These are phyloP conservation scores for Chrysoperla carnea DNA, from an alignment of 1,140 invertebrate genomes.

Conservation along the genomic window DNA sequence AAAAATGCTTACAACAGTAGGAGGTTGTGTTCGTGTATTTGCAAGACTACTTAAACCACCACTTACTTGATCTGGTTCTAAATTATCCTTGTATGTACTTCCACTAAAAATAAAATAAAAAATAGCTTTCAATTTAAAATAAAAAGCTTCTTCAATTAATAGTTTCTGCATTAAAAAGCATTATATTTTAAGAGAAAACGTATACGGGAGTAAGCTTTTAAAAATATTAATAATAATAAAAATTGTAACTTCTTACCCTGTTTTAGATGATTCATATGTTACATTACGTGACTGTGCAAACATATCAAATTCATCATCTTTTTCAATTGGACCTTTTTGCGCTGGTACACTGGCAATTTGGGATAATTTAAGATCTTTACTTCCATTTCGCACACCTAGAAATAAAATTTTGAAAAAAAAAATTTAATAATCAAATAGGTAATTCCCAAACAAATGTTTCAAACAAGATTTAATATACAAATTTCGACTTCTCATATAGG, in stretches of 20 bases:
- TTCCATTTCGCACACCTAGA: conserved; percentile 16
- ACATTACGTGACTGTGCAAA: conserved; percentile 75
- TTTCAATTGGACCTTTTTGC: conserved; percentile 14
- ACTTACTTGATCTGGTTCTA: conserved; percentile 39
- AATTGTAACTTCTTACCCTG: conserved; percentile 38
- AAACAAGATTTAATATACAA: too few species aligned
- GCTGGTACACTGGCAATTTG: conserved; percentile 18
- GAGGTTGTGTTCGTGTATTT: conserved; percentile 8
- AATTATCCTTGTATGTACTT: conserved; percentile 55
- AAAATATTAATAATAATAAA: too few species aligned
- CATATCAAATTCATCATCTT: conserved; percentile 70
- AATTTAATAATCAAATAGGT: neutral
- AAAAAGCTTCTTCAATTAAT: too few species aligned
- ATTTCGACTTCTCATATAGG: too few species aligned
- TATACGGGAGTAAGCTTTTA: too few species aligned
- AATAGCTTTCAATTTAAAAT: neutral
- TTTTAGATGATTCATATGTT: conserved; percentile 50
- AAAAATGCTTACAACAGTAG: conserved; percentile 6
- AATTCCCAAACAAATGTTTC: conserved; percentile 4
- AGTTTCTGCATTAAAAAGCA: too few species aligned
- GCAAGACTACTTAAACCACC: conserved; percentile 27
- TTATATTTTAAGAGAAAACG: too few species aligned
- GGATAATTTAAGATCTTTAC: conserved; percentile 17
- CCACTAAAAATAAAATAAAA: conserved; percentile 27
- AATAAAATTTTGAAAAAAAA: conserved; percentile 1